Conservation (phyloP, 2,888 invertebrate species). For the Cyclophora albipunctata region DNA sequence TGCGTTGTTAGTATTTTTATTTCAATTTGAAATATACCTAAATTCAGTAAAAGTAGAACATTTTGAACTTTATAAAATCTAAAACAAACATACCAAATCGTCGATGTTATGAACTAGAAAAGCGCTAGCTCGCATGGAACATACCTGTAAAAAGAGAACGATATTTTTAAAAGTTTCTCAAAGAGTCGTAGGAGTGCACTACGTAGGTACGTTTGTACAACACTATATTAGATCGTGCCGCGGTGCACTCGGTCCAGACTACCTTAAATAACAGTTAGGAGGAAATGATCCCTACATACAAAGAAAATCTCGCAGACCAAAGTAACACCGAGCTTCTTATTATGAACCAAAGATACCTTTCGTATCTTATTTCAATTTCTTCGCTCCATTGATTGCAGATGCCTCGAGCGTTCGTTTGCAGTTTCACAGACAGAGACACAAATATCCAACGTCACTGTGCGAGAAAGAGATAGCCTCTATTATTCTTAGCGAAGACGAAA, state of each 20-base stretch:
- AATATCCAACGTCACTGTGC: conserved; percentile 23
- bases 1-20: too few relatives aligned
- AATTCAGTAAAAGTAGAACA: too few relatives aligned
- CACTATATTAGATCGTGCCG: too few relatives aligned
- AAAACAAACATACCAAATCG: too few relatives aligned
- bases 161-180: too few relatives aligned
- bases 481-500: conserved; percentile 59
- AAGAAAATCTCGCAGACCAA: conserved; percentile 30
- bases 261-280: conserved; percentile 18
- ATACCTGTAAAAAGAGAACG: too few relatives aligned
- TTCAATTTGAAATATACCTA: too few relatives aligned
- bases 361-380: conserved; percentile 73
- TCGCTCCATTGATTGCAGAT: conserved; percentile 74
- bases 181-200: too few relatives aligned
- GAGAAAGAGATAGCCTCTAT: conserved; percentile 43
- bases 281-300: conserved; percentile 43
- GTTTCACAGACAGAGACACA: conserved; percentile 42
- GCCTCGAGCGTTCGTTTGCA: conserved; percentile 62
- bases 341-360: conserved; percentile 56
- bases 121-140: too few relatives aligned
- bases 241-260: conserved; percentile 5
- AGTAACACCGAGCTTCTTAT: conserved; percentile 41
- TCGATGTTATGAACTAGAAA: too few relatives aligned
- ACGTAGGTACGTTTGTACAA: too few relatives aligned
- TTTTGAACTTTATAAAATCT: too few relatives aligned